A percentile compares a stretch with the other conserved stretches of the same genome.
phyloP scores from a whole-genome alignment of 2,113 vertebrate species.

The Anser cygnoides region DNA sequence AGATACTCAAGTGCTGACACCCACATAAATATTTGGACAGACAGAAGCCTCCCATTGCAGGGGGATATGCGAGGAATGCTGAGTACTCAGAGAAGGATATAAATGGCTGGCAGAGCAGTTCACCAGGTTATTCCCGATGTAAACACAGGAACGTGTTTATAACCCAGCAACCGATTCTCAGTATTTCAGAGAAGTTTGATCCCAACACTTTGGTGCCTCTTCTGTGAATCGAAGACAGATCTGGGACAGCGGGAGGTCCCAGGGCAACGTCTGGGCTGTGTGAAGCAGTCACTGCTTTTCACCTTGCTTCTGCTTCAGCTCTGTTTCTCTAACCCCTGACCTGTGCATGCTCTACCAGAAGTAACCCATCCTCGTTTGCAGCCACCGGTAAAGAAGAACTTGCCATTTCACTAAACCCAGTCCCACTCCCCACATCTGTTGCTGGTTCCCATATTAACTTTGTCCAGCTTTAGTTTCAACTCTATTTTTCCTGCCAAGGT shows the following conservation, averaged over 20 bases:
- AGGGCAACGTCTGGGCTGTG: neutral
- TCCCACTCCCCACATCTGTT: neutral
- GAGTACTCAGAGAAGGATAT: neutral
- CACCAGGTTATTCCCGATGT: neutral
- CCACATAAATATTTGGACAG: neutral
- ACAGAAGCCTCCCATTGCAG: neutral
- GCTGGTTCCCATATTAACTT: neutral
- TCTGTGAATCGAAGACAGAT: neutral
- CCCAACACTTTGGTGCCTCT: neutral
- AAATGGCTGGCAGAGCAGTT: neutral
- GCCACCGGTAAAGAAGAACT: neutral
- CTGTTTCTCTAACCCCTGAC: neutral
- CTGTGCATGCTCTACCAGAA: neutral
- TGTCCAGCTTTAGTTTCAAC: neutral
- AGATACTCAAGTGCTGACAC: neutral
- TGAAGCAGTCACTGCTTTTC: neutral
- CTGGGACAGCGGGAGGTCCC: neutral
- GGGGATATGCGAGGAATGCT: neutral
- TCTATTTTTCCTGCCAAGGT: neutral
- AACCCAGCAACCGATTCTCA: neutral
- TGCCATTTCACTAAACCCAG: neutral
- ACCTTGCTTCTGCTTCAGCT: neutral
- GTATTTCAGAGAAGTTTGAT: neutral
- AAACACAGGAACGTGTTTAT: neutral
- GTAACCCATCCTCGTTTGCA: neutral